These are phyloP conservation scores for Magallana gigas DNA, from an alignment of 1,140 invertebrate species.

Conservation along the genomic window DNA sequence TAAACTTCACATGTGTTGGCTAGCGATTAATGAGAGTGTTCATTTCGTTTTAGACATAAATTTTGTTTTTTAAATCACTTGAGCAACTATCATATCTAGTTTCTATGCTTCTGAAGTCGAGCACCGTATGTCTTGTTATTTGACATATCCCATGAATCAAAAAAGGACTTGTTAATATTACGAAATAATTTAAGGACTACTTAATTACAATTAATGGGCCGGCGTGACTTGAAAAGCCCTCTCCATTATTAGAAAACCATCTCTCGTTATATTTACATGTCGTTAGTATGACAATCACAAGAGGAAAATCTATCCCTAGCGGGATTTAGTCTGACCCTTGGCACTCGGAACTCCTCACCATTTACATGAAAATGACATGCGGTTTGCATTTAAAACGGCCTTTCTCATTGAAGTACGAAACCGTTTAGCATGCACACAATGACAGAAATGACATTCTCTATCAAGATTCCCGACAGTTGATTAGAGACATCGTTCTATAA, in stretches of 20 bases:
- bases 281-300: slow-evolving; percentile 35
- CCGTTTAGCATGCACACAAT: slow-evolving; percentile 22
- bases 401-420: slow-evolving; percentile 30
- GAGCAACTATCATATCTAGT: not conserved
- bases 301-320: slow-evolving; percentile 21
- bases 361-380: slow-evolving; percentile 38
- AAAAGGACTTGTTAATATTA: slow-evolving; percentile 26
- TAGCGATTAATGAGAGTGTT: not conserved
- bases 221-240: slow-evolving; percentile 6
- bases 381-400: slow-evolving; percentile 18
- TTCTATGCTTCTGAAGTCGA: not conserved
- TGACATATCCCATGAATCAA: slow-evolving; percentile 28
- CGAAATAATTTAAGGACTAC: slow-evolving; percentile 21
- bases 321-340: slow-evolving; percentile 21
- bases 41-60: not conserved
- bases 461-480: slow-evolving; percentile 22
- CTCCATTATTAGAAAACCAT: slow-evolving; percentile 32
- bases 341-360: slow-evolving; percentile 25
- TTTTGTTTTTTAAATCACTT: not conserved
- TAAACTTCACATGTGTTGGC: not conserved
- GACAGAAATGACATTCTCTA: slow-evolving; percentile 24
- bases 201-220: slow-evolving; percentile 34
- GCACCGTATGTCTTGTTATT: not conserved
- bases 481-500: slow-evolving; percentile 21
- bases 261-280: slow-evolving; percentile 36